Evolutionary conservation across 2,113 vertebrate species (phyloP), one percentile per base, ranked within the genome.

Genomic region (Tor tambroides): DNA sequence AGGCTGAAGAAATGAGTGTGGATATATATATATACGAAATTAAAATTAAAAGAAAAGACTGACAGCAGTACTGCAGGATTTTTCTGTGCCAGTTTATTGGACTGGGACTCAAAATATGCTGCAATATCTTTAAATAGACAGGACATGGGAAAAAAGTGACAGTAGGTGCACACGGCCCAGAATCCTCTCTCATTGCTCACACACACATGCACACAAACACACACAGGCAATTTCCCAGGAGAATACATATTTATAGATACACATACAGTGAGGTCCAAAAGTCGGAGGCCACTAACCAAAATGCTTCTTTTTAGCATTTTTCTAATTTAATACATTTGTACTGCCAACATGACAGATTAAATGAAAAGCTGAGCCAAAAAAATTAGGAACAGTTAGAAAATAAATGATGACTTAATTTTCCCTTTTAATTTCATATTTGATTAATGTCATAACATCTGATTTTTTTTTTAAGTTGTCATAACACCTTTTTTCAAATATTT

Each of bases 1-100:
- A 72, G 30, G 54, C 85, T 84, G 89, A 90, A 91, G 91, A 93
- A 93, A 32, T 75, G 23, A 81, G 30, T 43, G n/a, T 69, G 14
- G 35, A 32, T 77, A 30, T 67, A 77, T 78, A 32, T 77, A 30
- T 67, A 85, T 19, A 46, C 6, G 4, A 85, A 81, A 87, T 87
- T 35, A 87, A 85, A 81, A 87, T 87, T 35, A 87, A 89, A 88
- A 81, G 38, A 81, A 65, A 77, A 65, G 76, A 89, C 67, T 59
- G 83, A 79, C 83, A 84, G 71, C 83, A 83, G 77, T 54, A 69
- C 41, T 46, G 81, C 32, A n/a, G 61, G 38, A 30, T 69, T 83
- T 51, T 85, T 85, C 59, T 85, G 67, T 59, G 59, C 75, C 76
- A 41, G 69, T 67, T 82, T 72, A 81, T 85, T 80, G 86, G 71